Percentiles rank a stretch among this genome's conserved stretches.
Evolutionary conservation across 2,888 invertebrate species (phyloP).

Genomic region (Ischnus inquisitorius): DNA sequence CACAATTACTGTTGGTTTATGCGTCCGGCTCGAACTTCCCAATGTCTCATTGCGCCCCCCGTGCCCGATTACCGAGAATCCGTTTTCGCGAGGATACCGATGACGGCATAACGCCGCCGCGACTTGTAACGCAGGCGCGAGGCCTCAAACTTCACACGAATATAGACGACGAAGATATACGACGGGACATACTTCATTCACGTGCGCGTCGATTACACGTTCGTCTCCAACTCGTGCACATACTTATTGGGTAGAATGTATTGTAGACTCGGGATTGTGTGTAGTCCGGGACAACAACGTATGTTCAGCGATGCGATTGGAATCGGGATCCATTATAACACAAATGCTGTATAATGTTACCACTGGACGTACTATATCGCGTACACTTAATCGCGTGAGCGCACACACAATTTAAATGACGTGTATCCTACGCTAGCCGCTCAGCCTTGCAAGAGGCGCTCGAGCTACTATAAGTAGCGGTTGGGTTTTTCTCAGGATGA

Average conservation of each 20-base stretch:
- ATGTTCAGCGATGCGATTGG: constrained; percentile 8
- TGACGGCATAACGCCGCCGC: constrained; percentile 48
- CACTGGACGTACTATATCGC: neutral
- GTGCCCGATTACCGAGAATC: constrained; percentile 60
- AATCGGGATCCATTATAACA: constrained; percentile 12
- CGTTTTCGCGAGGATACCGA: constrained; percentile 55
- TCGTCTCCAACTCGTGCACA: neutral
- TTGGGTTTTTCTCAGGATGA: constrained; percentile 31
- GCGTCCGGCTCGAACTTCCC: constrained; percentile 63
- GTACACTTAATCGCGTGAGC: neutral
- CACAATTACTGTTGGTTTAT: neutral
- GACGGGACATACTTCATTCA: constrained; percentile 24
- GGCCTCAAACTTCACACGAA: constrained; percentile 1
- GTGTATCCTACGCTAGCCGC: neutral
- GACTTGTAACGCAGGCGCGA: constrained; percentile 40
- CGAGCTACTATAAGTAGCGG: neutral
- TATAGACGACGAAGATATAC: neutral
- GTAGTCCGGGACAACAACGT: neutral
- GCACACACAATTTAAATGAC: constrained; percentile 24
- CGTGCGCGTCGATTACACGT: constrained; percentile 43
- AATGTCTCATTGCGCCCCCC: constrained; percentile 51
- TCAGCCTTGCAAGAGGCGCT: constrained; percentile 25
- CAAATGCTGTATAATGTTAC: neutral
- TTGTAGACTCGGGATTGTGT: neutral
- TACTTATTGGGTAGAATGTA: neutral